Conservation (phyloP, 2,888 invertebrate genomes). For the Eumacrocentrus americanus region DNA sequence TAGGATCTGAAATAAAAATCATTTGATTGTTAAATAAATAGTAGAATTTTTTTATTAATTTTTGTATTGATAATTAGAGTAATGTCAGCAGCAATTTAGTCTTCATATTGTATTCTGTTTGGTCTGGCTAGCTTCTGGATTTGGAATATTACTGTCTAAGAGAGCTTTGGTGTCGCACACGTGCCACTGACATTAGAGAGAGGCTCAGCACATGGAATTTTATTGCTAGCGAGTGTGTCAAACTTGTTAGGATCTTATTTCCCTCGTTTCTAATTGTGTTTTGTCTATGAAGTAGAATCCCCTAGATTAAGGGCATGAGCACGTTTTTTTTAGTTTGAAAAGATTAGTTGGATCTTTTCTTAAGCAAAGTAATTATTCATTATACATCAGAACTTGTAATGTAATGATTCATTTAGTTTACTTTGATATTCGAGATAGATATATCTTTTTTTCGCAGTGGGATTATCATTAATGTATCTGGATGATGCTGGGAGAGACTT, state of each 20-base stretch:
- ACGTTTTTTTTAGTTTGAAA: conserved; percentile 36
- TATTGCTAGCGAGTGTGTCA: conserved; percentile 30
- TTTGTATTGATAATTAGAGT: too few relatives aligned
- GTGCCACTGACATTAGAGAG: conserved; percentile 16
- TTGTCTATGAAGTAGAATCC: conserved; percentile 37
- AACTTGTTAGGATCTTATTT: conserved; percentile 10
- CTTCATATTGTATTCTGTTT: too few relatives aligned
- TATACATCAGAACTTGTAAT: too few relatives aligned
- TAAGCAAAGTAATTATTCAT: too few relatives aligned
- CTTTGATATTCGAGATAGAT: conserved; percentile 19
- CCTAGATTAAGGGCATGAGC: conserved; percentile 36
- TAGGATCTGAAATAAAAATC: too few relatives aligned
- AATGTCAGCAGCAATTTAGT: too few relatives aligned
- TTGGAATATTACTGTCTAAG: too few relatives aligned
- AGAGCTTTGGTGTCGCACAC: too few relatives aligned
- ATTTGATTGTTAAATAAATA: too few relatives aligned
- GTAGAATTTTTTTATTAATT: too few relatives aligned
- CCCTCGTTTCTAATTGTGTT: conserved; percentile 36
- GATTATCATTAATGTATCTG: conserved; percentile 14
- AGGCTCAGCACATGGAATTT: conserved; percentile 25
- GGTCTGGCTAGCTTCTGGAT: too few relatives aligned
- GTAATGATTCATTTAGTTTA: conserved; percentile 21
- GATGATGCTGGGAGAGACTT: neutral
- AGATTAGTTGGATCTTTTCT: too few relatives aligned
- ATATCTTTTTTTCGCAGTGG: neutral